phyloP scores from a whole-genome alignment of 2,888 invertebrate species.

The Agapetus fuscipes region DNA sequence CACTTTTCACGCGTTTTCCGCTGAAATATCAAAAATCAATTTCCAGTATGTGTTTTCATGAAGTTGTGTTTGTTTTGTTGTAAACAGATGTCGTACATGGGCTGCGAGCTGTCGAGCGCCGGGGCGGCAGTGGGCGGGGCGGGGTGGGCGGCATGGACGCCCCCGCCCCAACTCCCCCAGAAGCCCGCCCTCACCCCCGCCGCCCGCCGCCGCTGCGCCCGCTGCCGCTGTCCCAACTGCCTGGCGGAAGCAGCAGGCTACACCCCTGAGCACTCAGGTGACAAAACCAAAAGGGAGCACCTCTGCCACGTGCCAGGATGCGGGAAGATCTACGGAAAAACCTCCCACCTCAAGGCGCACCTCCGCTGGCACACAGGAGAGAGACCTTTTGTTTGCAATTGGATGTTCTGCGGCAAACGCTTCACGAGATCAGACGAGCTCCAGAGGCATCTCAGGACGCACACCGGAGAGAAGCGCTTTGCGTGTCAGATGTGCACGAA shows the following conservation, averaged over 20 bases:
- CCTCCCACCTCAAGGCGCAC: conserved; percentile 88
- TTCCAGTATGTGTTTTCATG: no score
- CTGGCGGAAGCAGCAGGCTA: conserved; percentile 68
- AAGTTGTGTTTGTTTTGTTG: not conserved
- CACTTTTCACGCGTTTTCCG: no score
- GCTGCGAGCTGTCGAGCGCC: not conserved
- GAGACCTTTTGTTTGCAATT: conserved; percentile 80
- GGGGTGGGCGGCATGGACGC: conserved; percentile 1
- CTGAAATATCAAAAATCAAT: no score
- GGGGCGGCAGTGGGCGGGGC: not conserved
- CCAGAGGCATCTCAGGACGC: conserved; percentile 79
- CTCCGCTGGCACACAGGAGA: conserved; percentile 91
- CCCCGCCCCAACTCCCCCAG: conserved; percentile 24
- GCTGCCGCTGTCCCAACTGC: conserved; percentile 75
- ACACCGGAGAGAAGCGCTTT: conserved; percentile 84
- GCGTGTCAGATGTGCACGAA: conserved; percentile 81
- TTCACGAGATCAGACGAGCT: conserved; percentile 90
- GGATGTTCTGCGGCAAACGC: conserved; percentile 81
- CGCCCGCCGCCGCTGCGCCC: conserved; percentile 57
- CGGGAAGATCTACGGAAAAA: conserved; percentile 83
- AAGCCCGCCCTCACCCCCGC: conserved; percentile 33
- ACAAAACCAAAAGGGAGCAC: conserved; percentile 69
- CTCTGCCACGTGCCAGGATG: conserved; percentile 84
- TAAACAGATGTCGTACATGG: conserved; percentile 18
- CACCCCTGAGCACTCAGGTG: conserved; percentile 60